Conservation (phyloP, 2,113 vertebrate genomes). For the Amphiprion percula region DNA sequence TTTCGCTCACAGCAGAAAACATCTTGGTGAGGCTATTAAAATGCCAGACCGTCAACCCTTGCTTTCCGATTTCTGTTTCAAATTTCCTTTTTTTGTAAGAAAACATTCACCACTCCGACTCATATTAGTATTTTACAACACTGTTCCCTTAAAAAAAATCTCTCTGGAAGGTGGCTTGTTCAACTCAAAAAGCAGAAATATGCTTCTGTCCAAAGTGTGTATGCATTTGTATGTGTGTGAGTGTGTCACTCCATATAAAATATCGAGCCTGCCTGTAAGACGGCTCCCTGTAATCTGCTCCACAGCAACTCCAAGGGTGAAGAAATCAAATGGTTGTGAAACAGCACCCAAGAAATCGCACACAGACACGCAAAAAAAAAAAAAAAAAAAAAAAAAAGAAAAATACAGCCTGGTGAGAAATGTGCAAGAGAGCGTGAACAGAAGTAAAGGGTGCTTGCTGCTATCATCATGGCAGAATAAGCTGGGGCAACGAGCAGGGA, state of each 20-base stretch:
- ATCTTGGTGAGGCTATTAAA: no score
- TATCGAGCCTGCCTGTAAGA: slow-evolving; percentile 24
- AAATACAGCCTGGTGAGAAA: slow-evolving; percentile 24
- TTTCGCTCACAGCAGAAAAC: no score
- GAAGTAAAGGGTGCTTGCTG: slow-evolving; percentile 28
- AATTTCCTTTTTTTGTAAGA: slow-evolving; percentile 32
- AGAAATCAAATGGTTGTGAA: slow-evolving; percentile 35
- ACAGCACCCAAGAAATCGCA: slow-evolving; percentile 20
- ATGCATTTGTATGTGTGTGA: not conserved
- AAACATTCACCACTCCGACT: slow-evolving; percentile 10
- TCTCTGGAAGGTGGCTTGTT: no score
- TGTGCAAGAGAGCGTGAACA: slow-evolving; percentile 36
- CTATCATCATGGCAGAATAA: slow-evolving; percentile 36
- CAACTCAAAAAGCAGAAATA: no score
- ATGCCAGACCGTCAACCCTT: no score
- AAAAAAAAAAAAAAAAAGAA: not conserved
- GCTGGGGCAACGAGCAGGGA: slow-evolving; percentile 23
- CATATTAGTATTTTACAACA: slow-evolving; percentile 16
- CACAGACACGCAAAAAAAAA: not conserved
- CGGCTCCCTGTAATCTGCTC: slow-evolving; percentile 40
- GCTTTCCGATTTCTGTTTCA: not conserved
- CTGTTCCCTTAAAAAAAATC: not conserved
- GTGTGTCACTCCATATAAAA: slow-evolving; percentile 14
- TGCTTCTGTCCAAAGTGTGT: not conserved
- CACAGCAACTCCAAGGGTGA: slow-evolving; percentile 22